Conservation (phyloP, 2,888 invertebrate genomes). For the Petrolisthes manimaculis region DNA sequence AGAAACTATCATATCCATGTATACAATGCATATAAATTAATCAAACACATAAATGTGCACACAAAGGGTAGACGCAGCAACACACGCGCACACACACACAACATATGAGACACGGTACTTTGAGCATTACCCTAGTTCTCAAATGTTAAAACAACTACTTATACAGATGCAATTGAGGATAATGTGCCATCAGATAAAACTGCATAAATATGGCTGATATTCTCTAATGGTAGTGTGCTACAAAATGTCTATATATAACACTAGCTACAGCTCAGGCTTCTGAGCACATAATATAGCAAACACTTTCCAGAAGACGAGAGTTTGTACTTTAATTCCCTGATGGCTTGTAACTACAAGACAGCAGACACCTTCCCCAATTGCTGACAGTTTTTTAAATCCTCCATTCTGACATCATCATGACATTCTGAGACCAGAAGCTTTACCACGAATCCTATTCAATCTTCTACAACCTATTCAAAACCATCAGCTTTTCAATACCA, state of each 20-base stretch:
- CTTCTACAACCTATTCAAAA: too few species aligned
- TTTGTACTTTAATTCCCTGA: constrained; percentile 49
- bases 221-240: background rate
- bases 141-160: background rate
- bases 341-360: constrained; percentile 45
- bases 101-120: constrained; percentile 5
- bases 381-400: background rate
- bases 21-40: constrained; percentile 8
- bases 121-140: constrained; percentile 22
- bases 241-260: constrained; percentile 31
- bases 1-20: constrained; percentile 16
- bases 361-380: constrained; percentile 28
- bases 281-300: constrained; percentile 23
- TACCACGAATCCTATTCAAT: too few species aligned
- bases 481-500: too few species aligned
- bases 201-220: constrained; percentile 5
- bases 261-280: constrained; percentile 33
- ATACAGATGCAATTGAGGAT: constrained; percentile 12
- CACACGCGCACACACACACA: constrained; percentile 4
- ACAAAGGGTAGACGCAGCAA: background rate
- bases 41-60: constrained; percentile 18
- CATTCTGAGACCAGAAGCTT: too few species aligned
- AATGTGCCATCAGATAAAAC: constrained; percentile 21
- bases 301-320: constrained; percentile 43
- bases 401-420: background rate